Conservation (phyloP, 2,888 invertebrate genomes). For the Tortricodes alternella region DNA sequence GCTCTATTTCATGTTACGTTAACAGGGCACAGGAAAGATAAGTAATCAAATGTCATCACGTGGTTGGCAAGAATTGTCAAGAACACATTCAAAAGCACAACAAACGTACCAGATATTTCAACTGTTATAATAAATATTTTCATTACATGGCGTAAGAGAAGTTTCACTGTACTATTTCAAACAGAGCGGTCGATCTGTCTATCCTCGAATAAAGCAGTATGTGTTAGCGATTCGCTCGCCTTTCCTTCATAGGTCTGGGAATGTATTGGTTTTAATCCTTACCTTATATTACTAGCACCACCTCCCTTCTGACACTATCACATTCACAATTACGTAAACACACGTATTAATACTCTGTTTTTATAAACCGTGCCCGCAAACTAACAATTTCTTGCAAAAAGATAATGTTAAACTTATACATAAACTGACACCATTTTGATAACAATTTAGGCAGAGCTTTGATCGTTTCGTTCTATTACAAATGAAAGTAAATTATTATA, state of each 20-base stretch:
- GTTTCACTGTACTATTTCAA: too few species aligned
- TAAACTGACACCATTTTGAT: too few species aligned
- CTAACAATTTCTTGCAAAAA: too few species aligned
- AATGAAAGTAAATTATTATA: too few species aligned
- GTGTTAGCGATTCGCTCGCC: background rate
- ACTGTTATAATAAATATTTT: background rate
- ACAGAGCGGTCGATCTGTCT: background rate
- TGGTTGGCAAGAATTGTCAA: slow-evolving; percentile 61
- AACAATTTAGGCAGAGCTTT: too few species aligned
- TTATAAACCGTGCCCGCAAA: too few species aligned
- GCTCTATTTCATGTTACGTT: slow-evolving; percentile 14
- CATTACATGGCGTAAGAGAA: too few species aligned
- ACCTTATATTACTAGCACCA: slow-evolving; percentile 62
- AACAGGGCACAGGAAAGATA: slow-evolving; percentile 11
- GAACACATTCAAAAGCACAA: background rate
- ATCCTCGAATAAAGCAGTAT: background rate
- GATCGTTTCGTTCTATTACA: too few species aligned
- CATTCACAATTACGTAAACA: slow-evolving; percentile 46
- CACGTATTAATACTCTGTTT: slow-evolving; percentile 13
- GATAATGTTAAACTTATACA: too few species aligned
- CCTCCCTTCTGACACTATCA: slow-evolving; percentile 49
- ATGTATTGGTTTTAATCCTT: slow-evolving; percentile 55
- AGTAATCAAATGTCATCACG: slow-evolving; percentile 32
- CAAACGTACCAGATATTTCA: background rate
- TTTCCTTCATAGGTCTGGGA: slow-evolving; percentile 43